Evolutionary conservation across 2,888 invertebrate genomes (phyloP), one percentile per base, ranked within the genome.

Genomic region (Chydorus sphaericus): DNA sequence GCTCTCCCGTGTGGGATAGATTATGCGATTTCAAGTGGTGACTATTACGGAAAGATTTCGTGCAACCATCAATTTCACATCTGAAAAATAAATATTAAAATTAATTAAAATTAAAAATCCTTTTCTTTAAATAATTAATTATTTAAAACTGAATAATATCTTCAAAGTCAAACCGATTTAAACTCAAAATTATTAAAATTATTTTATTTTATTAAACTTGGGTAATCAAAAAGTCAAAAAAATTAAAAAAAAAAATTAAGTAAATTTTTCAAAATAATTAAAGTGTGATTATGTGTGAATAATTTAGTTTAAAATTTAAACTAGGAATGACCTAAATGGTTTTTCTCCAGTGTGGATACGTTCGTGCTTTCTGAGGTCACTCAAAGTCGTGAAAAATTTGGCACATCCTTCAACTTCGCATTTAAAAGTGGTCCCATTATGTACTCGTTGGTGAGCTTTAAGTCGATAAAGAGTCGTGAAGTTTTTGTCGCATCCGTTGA

Each of bases 391-490:
- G 70, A 94, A 94, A 70, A 82, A 88, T 69, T 93, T 93, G 59
- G 81, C 75, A 67, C 93, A 94, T 59, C 55, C 55, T 16, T 31
- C 16, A n/a, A 81, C 78, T 64, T 81, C 80, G 70, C 93, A 94
- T 72, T 93, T 91, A 69, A 94, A 94, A 7, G 93, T 93, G 69
- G 90, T 83, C 10, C 94, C 94, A 67, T 85, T 92, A 72, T 94
- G 94, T 58, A 94, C 73, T 63, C 93, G 78, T 69, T 67, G 64
- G 50, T 60, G 59, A 30, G 59, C 60, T 48, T 59, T 61, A 53
- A 63, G 83, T 80, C 89, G 84, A 74, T 94, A 94, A 55, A 92
- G 76, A 56, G 93, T 94, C 69, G 91, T 93, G 73, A 93, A 94
- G 48, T 91, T 88, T 73, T 92, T 92, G 65, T 83, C 83, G 73